phyloP scores from a whole-genome alignment of 2,888 invertebrate genomes.

The Metallyticus violacea region DNA sequence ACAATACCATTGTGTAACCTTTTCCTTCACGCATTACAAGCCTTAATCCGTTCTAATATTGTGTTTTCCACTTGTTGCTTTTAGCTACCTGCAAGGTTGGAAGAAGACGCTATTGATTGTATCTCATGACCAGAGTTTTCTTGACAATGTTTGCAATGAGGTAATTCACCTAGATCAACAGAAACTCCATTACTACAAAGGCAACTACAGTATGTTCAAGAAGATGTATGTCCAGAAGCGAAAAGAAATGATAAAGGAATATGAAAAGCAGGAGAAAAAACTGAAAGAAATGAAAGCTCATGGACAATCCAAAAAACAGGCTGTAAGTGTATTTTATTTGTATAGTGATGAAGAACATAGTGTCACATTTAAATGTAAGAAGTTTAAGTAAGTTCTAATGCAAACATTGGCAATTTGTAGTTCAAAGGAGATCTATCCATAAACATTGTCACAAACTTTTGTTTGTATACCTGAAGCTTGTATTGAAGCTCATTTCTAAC shows the following conservation, averaged over 20 bases:
- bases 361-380: too few species aligned
- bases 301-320: slow-evolving; percentile 93
- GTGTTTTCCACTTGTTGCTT: slow-evolving; percentile 40
- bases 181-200: slow-evolving; percentile 94
- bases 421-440: too few species aligned
- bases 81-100: slow-evolving; percentile 93
- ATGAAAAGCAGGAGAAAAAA: slow-evolving; percentile 95
- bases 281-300: slow-evolving; percentile 93
- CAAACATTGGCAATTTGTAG: too few species aligned
- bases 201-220: slow-evolving; percentile 97
- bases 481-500: too few species aligned
- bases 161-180: slow-evolving; percentile 95
- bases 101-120: slow-evolving; percentile 98
- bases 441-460: too few species aligned
- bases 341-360: too few species aligned
- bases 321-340: slow-evolving; percentile 51
- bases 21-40: too few species aligned
- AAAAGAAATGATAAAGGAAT: slow-evolving; percentile 93
- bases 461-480: too few species aligned
- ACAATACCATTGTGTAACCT: too few species aligned
- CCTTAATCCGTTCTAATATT: too few species aligned
- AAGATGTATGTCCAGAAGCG: slow-evolving; percentile 97
- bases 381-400: too few species aligned
- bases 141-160: slow-evolving; percentile 99
- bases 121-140: slow-evolving; percentile 99